phyloP scores from a whole-genome alignment of 2,888 invertebrate genomes.

The Diploptera punctata region DNA sequence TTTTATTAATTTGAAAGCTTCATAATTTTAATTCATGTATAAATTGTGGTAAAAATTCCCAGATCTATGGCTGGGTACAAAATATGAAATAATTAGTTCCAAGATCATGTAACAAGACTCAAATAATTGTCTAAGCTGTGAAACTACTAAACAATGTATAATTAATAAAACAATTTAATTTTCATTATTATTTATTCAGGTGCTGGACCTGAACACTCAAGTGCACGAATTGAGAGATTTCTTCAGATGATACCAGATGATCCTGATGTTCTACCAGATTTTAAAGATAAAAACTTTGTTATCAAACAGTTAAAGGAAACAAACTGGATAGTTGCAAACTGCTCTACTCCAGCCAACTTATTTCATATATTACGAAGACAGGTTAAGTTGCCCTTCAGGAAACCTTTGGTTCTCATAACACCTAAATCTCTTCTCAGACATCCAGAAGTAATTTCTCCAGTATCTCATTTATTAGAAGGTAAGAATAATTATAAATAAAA shows the following conservation, averaged over 20 bases:
- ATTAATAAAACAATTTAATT: no score
- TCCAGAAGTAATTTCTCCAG: background rate
- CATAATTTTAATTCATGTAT: no score
- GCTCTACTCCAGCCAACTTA: conserved; percentile 13
- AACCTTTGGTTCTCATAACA: conserved; percentile 13
- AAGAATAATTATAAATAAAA: no score
- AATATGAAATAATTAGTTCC: no score
- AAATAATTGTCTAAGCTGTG: no score
- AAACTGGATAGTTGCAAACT: conserved; percentile 1
- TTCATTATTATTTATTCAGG: no score
- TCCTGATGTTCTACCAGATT: background rate
- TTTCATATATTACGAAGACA: conserved; percentile 5
- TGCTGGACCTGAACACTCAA: conserved; percentile 74
- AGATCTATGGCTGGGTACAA: no score
- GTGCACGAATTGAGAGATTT: conserved; percentile 67
- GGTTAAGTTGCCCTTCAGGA: background rate
- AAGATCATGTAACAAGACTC: no score
- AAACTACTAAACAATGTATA: no score
- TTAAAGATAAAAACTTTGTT: background rate
- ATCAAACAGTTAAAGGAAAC: background rate
- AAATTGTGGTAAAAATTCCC: no score
- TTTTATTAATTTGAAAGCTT: no score
- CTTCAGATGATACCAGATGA: conserved; percentile 10
- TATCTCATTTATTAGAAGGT: no score
- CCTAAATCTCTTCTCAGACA: conserved; percentile 25